phyloP scores from a whole-genome alignment of 23 tunicate species.

The Styela clava region DNA sequence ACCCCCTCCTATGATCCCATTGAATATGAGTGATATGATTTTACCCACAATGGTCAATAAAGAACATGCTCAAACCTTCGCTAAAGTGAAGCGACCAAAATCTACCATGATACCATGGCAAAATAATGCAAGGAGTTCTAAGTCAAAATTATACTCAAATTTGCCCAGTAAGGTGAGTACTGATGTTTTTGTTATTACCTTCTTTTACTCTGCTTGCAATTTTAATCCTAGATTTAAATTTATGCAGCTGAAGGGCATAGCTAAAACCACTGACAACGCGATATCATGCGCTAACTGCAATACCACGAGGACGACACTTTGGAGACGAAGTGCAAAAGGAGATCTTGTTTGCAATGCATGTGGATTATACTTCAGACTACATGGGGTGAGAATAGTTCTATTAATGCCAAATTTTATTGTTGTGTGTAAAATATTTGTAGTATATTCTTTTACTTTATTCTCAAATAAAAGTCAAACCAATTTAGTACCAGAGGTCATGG shows the following conservation, averaged over 20 bases:
- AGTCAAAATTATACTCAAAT: background rate
- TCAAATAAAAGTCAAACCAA: too few relatives aligned
- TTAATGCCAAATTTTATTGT: background rate
- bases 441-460: background rate
- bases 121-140: background rate
- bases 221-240: too few relatives aligned
- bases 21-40: background rate
- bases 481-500: too few relatives aligned
- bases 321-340: slow-evolving; percentile 24
- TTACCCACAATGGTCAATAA: background rate
- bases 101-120: slow-evolving; percentile 4
- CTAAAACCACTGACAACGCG: slow-evolving; percentile 1
- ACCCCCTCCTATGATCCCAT: background rate
- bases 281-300: slow-evolving; percentile 17
- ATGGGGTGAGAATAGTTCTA: slow-evolving; percentile 19
- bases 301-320: slow-evolving; percentile 10
- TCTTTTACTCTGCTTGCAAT: too few relatives aligned
- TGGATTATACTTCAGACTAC: slow-evolving; percentile 28
- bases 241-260: background rate
- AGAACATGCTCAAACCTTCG: background rate
- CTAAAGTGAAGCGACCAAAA: background rate
- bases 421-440: background rate
- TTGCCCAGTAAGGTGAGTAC: background rate
- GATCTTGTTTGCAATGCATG: slow-evolving; percentile 34
- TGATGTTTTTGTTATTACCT: too few relatives aligned